A percentile compares a stretch with the other conserved stretches of the same genome.
phyloP scores from a whole-genome alignment of 1,140 invertebrate species.

The Euwallacea similis region DNA sequence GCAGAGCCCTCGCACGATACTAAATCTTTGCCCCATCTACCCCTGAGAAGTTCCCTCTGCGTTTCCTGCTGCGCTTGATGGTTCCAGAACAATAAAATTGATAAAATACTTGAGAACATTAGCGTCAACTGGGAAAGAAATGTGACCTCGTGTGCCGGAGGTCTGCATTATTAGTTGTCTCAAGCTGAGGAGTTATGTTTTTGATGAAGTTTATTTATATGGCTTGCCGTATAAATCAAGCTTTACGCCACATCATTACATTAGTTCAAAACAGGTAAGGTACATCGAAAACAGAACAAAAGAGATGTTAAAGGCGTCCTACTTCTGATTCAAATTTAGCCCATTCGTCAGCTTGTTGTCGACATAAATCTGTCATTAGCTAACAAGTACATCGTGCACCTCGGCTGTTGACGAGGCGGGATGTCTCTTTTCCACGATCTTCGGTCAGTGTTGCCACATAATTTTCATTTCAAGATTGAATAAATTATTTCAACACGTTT shows the following conservation, averaged over 20 bases:
- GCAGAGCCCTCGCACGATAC: conserved; percentile 9
- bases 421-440: conserved; percentile 39
- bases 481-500: too few species aligned
- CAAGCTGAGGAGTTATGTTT: conserved; percentile 19
- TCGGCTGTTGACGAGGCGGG: conserved; percentile 39
- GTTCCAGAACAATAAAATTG: conserved; percentile 51
- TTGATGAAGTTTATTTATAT: too few species aligned
- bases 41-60: not conserved
- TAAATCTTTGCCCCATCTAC: conserved; percentile 11
- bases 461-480: too few species aligned
- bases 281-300: not conserved
- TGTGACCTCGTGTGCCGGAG: conserved; percentile 44
- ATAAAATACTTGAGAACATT: conserved; percentile 53
- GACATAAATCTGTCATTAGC: conserved; percentile 54
- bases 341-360: conserved; percentile 51
- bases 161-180: conserved; percentile 51
- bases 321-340: conserved; percentile 17
- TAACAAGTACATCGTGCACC: conserved; percentile 38
- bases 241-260: too few species aligned
- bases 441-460: conserved; percentile 5
- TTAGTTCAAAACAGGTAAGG: too few species aligned
- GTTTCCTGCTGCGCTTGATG: conserved; percentile 41
- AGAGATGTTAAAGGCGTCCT: conserved; percentile 2
- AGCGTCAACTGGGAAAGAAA: conserved; percentile 51
- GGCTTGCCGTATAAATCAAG: too few species aligned